phyloP scores from a whole-genome alignment of 2,113 vertebrate species.

The Austrofundulus limnaeus region DNA sequence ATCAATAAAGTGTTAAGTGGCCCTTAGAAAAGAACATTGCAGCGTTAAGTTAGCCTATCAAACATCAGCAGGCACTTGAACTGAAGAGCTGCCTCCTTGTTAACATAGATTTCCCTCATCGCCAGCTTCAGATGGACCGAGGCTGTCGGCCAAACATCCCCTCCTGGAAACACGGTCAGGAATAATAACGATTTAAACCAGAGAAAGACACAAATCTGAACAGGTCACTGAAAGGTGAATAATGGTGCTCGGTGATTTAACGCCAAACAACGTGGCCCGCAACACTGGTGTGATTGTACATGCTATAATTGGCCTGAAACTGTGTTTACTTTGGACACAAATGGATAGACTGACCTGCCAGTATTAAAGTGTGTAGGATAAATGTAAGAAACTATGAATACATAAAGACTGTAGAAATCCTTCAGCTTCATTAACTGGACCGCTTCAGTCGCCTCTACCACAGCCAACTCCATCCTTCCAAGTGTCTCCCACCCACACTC shows the following conservation, averaged over 20 bases:
- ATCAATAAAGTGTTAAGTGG: slow-evolving; percentile 75
- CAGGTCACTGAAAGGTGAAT: background rate
- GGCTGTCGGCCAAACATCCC: slow-evolving; percentile 15
- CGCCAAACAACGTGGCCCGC: background rate
- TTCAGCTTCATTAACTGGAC: slow-evolving; percentile 29
- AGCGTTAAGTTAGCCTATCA: slow-evolving; percentile 55
- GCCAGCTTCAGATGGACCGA: slow-evolving; percentile 37
- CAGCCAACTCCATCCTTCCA: slow-evolving; percentile 60
- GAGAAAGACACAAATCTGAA: slow-evolving; percentile 7
- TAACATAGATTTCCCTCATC: slow-evolving; percentile 75
- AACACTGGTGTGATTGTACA: slow-evolving; percentile 13
- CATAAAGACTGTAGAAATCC: slow-evolving; percentile 10
- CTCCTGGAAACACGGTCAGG: slow-evolving; percentile 1
- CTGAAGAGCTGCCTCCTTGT: slow-evolving; percentile 72
- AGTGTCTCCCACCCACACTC: slow-evolving; percentile 60
- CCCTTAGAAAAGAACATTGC: slow-evolving; percentile 51
- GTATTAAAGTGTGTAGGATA: slow-evolving; percentile 16
- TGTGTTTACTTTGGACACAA: slow-evolving; percentile 10
- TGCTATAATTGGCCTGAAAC: slow-evolving; percentile 4
- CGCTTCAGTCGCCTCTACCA: slow-evolving; percentile 49
- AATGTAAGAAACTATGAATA: slow-evolving; percentile 13
- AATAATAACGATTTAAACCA: background rate
- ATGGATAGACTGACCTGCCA: slow-evolving; percentile 1
- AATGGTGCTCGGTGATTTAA: slow-evolving; percentile 15
- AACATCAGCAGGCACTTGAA: slow-evolving; percentile 67